Conservation (phyloP, 2,888 invertebrate species). For the Gandaritis pyraliata region DNA sequence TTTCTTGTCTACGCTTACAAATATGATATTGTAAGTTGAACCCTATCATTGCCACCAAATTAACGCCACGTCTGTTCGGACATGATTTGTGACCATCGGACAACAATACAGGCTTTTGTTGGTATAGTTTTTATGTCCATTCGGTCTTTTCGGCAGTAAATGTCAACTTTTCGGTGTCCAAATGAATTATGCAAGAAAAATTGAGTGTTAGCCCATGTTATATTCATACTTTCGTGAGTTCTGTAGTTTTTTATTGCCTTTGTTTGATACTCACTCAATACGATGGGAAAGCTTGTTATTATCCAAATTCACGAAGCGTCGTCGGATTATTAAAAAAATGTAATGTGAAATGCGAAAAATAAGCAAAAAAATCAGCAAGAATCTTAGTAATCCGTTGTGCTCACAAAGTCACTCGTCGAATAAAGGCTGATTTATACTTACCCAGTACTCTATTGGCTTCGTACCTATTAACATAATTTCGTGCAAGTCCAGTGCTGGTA, state of each 20-base stretch:
- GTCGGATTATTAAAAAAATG: not conserved
- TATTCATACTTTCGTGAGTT: constrained; percentile 29
- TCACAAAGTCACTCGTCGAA: no score
- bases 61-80: constrained; percentile 30
- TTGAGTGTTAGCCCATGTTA: constrained; percentile 38
- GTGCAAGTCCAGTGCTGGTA: no score
- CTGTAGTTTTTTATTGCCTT: constrained; percentile 18
- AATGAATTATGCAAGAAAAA: constrained; percentile 41
- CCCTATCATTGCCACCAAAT: constrained; percentile 30
- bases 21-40: constrained; percentile 6
- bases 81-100: constrained; percentile 44
- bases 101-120: constrained; percentile 41
- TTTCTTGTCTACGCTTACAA: constrained; percentile 1
- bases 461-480: no score
- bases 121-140: constrained; percentile 38
- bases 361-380: no score
- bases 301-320: not conserved
- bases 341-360: not conserved
- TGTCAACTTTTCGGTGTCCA: constrained; percentile 39
- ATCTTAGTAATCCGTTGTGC: no score
- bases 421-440: no score
- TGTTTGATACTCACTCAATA: constrained; percentile 9
- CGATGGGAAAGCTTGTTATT: not conserved
- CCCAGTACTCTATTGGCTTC: no score
- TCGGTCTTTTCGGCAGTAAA: constrained; percentile 40